phyloP scores from a whole-genome alignment of 2,113 vertebrate genomes.

The Pogona vitticeps region DNA sequence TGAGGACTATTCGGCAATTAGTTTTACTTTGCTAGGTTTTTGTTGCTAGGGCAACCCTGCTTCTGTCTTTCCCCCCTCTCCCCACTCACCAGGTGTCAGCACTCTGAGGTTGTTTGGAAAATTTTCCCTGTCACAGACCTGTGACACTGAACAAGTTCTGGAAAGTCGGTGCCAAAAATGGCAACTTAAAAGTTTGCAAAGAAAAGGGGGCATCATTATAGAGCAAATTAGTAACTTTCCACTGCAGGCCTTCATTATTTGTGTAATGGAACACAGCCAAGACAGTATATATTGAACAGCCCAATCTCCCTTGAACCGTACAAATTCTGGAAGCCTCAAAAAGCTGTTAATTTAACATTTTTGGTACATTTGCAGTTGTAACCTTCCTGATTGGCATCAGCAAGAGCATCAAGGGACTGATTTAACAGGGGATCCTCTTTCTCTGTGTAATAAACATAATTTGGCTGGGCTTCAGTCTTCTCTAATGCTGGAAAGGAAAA shows the following conservation, averaged over 20 bases:
- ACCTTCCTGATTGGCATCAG: conserved; percentile 22
- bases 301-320: neutral
- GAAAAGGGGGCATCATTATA: neutral
- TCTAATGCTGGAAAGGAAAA: neutral
- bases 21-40: conserved; percentile 24
- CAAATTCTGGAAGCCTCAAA: neutral
- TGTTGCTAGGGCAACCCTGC: conserved; percentile 35
- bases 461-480: neutral
- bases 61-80: no score
- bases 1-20: conserved; percentile 31
- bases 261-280: neutral
- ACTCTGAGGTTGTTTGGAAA: conserved; percentile 24
- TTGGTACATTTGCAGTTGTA: conserved; percentile 7
- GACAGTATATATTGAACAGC: neutral
- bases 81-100: conserved; percentile 33
- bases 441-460: neutral
- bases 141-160: conserved; percentile 10
- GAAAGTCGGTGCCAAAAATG: conserved; percentile 8
- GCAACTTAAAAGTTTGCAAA: conserved; percentile 1
- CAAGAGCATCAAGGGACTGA: neutral
- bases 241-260: conserved; percentile 24
- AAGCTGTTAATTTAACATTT: conserved; percentile 19
- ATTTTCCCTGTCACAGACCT: conserved; percentile 25
- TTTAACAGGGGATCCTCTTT: neutral
- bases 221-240: conserved; percentile 30